phyloP scores from a whole-genome alignment of 1,140 invertebrate species.

The Formica selysi region DNA sequence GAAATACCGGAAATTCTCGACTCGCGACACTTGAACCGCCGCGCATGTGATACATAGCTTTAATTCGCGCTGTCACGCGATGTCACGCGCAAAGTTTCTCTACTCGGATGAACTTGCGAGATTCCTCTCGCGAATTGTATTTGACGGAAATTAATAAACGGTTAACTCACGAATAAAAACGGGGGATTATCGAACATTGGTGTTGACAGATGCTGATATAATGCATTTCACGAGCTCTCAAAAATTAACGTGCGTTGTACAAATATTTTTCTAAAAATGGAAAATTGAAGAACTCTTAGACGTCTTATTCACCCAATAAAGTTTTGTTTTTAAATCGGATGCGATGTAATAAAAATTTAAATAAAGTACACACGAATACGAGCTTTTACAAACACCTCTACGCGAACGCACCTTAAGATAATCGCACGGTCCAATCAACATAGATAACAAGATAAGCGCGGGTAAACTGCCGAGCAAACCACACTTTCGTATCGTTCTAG shows the following conservation, averaged over 20 bases:
- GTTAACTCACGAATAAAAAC: constrained; percentile 39
- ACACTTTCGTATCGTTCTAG: constrained; percentile 34
- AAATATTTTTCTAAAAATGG: constrained; percentile 13
- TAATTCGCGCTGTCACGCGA: constrained; percentile 76
- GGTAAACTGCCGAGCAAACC: constrained; percentile 15
- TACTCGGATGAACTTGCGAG: constrained; percentile 4
- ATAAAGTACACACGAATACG: constrained; percentile 21
- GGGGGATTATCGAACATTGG: constrained; percentile 63
- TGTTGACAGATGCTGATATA: neutral
- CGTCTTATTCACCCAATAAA: neutral
- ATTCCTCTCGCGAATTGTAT: neutral
- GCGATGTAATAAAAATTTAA: constrained; percentile 12
- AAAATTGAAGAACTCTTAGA: neutral
- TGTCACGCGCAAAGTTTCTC: constrained; percentile 48
- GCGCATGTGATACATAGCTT: constrained; percentile 77
- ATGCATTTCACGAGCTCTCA: constrained; percentile 17
- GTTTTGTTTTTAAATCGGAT: neutral
- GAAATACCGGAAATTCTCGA: constrained; percentile 68
- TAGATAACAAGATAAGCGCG: constrained; percentile 73
- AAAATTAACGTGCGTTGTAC: neutral
- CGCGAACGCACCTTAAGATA: constrained; percentile 34
- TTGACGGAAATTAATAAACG: constrained; percentile 61
- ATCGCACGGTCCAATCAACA: constrained; percentile 71
- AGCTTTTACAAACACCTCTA: constrained; percentile 17
- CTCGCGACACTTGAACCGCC: constrained; percentile 78